Base-by-base conservation (phyloP, 2,113 vertebrate genomes). In the Ailuropoda melanoleuca region DNA sequence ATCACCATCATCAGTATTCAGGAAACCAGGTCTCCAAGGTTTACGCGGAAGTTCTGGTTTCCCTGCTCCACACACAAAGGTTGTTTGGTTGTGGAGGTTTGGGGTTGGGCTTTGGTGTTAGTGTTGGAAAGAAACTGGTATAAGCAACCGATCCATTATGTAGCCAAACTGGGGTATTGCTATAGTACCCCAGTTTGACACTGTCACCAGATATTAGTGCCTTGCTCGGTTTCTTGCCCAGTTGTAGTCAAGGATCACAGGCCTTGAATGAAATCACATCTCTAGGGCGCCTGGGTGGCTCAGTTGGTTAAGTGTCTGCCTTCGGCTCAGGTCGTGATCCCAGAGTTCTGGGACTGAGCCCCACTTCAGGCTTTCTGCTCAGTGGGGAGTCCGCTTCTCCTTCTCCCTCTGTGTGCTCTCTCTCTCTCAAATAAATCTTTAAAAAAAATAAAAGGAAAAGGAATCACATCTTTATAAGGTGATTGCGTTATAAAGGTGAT, bases 71-170 rank as follows among this genome's bases (percentile, higher is more conserved):
- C 46, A 6, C 46, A 56, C 31, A 31, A 15, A 90, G 68, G 15
- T 39, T 78, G 18, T 75, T 50, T 92, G 62, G 34, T 10, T 91
- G 91, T 94, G 29, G 74, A 97, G n/a, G 60, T 90, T 85, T 72
- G 66, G 43, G 82, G 2, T 23, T 83, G 6, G 48, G 14, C n/a
- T 88, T 74, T 50, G 37, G 1, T 70, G 4, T 58, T 39, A 26
- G 15, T 43, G 31, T 74, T 85, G 50, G 60, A 85, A 90, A 64
- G 13, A 96, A 92, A 80, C 18, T 64, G 24, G 81, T 19, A 6
- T 53, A 70, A 70, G 31, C 24, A 66, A 68, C 8, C 43, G 56
- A 90, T 68, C 56, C 26, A 58, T 34, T 34, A 62, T 21, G 58
- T 60, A 68, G 21, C 43, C 62, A 84, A 70, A n/a, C 34, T 68